A percentile compares a stretch with the other conserved stretches of the same genome.
These are phyloP conservation scores for Podarcis lilfordi DNA, from an alignment of 2,797 vertebrate genomes.

Conservation along the genomic window DNA sequence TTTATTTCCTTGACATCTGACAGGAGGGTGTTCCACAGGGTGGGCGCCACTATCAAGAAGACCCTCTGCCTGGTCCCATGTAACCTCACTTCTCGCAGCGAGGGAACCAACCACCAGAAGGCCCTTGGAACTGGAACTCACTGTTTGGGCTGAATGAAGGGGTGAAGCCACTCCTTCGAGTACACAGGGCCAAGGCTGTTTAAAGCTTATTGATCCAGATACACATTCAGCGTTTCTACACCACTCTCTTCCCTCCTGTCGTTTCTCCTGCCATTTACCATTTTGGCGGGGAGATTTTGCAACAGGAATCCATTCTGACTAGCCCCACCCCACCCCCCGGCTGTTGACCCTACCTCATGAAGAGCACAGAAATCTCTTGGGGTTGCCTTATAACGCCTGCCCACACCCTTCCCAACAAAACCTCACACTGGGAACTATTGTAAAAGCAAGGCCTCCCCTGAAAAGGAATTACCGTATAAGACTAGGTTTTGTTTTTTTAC, in stretches of 20 bases:
- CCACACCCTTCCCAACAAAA: not conserved
- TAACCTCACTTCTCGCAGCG: too few relatives aligned
- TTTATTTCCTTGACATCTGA: too few relatives aligned
- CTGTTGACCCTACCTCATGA: not conserved
- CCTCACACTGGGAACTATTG: not conserved
- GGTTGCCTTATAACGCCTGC: not conserved
- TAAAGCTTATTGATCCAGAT: not conserved
- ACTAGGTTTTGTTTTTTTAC: too few relatives aligned
- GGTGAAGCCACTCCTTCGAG: too few relatives aligned
- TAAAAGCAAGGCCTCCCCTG: not conserved
- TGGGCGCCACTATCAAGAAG: too few relatives aligned
- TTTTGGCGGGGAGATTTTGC: not conserved
- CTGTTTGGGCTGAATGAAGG: too few relatives aligned
- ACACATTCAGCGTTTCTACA: not conserved
- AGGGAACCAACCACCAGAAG: not conserved
- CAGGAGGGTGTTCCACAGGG: too few relatives aligned
- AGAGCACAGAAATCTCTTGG: not conserved
- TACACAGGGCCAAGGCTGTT: not conserved
- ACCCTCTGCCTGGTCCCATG: too few relatives aligned
- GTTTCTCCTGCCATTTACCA: not conserved
- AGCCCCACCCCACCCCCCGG: not conserved
- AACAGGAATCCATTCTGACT: not conserved
- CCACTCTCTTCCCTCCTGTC: not conserved
- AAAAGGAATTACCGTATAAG: not conserved
- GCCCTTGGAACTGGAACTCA: not conserved